Conservation (phyloP, 2,888 invertebrate species). For the Cheilosia grossa region DNA sequence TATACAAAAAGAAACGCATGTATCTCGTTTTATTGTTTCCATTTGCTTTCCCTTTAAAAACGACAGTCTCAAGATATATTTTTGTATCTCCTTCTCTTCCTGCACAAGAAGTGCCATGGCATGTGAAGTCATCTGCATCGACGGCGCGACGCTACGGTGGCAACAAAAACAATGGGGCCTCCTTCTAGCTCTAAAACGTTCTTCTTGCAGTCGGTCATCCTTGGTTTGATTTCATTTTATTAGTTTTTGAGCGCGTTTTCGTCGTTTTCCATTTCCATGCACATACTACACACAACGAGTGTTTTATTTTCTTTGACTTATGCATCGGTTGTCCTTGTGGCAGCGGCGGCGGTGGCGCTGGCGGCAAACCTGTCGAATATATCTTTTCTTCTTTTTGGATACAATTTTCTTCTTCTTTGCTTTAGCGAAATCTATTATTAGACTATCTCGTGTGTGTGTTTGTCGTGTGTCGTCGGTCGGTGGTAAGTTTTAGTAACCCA, state of each 20-base stretch:
- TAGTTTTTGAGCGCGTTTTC: constrained; percentile 28
- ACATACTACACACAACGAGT: not conserved
- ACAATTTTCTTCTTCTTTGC: constrained; percentile 34
- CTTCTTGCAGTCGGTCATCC: constrained; percentile 37
- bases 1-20: constrained; percentile 7
- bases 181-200: not conserved
- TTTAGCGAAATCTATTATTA: constrained; percentile 62
- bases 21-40: constrained; percentile 31
- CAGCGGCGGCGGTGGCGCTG: not conserved
- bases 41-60: constrained; percentile 31
- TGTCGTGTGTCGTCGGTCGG: constrained; percentile 7
- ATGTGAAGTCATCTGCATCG: constrained; percentile 25
- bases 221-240: constrained; percentile 25
- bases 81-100: constrained; percentile 24
- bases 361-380: constrained; percentile 44
- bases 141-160: not conserved
- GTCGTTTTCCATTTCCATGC: constrained; percentile 32
- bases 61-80: constrained; percentile 29
- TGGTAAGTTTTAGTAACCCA: constrained; percentile 58
- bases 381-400: constrained; percentile 23
- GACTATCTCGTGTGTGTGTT: constrained; percentile 11
- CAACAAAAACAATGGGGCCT: not conserved
- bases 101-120: constrained; percentile 2
- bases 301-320: constrained; percentile 7
- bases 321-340: constrained; percentile 41